Percentiles rank a stretch among this genome's conserved stretches.
phyloP scores from a whole-genome alignment of 2,888 invertebrate species.

The Heteromyza rotundicornis region DNA sequence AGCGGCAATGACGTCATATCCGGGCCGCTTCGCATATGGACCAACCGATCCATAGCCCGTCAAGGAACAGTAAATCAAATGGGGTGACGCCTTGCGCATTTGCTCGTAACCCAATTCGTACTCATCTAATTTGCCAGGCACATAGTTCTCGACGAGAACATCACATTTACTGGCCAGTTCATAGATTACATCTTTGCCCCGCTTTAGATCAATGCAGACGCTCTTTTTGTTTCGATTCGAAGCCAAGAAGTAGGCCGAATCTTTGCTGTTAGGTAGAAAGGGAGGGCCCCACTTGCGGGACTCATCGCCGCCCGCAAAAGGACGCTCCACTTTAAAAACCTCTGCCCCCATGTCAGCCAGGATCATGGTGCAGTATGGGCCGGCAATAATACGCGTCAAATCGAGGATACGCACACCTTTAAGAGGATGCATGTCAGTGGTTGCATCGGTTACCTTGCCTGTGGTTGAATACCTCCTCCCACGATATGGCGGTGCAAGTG shows the following conservation, averaged over 20 bases:
- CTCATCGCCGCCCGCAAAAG: conserved; percentile 85
- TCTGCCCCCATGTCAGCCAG: conserved; percentile 93
- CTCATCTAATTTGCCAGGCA: conserved; percentile 84
- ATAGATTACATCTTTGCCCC: conserved; percentile 72
- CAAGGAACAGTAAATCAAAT: conserved; percentile 89
- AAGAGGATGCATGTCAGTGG: conserved; percentile 67
- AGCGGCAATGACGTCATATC: conserved; percentile 95
- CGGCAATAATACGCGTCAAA: conserved; percentile 87
- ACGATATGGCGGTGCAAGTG: no score
- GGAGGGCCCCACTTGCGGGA: conserved; percentile 94
- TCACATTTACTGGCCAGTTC: conserved; percentile 81
- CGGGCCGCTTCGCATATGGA: conserved; percentile 85
- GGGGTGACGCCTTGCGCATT: conserved; percentile 73
- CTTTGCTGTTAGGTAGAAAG: conserved; percentile 70
- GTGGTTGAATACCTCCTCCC: not conserved
- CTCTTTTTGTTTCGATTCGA: conserved; percentile 95
- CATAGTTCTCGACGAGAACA: conserved; percentile 90
- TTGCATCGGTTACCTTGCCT: conserved; percentile 6
- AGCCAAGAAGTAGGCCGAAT: conserved; percentile 83
- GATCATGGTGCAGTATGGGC: conserved; percentile 94
- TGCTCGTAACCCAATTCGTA: conserved; percentile 82
- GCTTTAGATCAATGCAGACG: conserved; percentile 84
- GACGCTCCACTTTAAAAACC: conserved; percentile 89
- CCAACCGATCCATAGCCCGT: conserved; percentile 91
- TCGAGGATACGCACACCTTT: conserved; percentile 78